These are phyloP conservation scores for Arrhamphus sclerolepis DNA, from an alignment of 2,797 vertebrate genomes.

Conservation along the genomic window DNA sequence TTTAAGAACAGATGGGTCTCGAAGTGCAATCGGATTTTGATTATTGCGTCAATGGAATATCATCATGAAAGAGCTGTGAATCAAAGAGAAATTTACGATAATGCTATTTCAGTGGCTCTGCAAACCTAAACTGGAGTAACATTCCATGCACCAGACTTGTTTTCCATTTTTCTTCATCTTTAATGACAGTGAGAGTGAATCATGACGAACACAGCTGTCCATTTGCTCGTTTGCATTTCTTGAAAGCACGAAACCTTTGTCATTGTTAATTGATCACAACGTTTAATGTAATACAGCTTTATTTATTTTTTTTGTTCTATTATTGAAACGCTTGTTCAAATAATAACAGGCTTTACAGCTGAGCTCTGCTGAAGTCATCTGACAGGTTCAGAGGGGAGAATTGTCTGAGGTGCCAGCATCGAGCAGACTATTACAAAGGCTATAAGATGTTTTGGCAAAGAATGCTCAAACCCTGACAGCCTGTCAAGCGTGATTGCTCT, in stretches of 20 bases:
- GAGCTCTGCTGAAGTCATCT: constrained; percentile 28
- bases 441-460: constrained; percentile 47
- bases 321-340: constrained; percentile 48
- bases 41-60: constrained; percentile 53
- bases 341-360: constrained; percentile 47
- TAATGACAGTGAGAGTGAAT: constrained; percentile 27
- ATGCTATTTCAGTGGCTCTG: constrained; percentile 51
- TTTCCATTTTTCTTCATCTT: constrained; percentile 9
- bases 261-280: constrained; percentile 51
- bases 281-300: constrained; percentile 49
- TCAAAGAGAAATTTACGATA: constrained; percentile 58
- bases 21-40: constrained; percentile 65
- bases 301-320: constrained; percentile 23
- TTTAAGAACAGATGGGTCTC: constrained; percentile 66
- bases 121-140: constrained; percentile 28
- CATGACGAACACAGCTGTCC: constrained; percentile 43
- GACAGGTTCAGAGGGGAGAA: constrained; percentile 54
- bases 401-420: constrained; percentile 20
- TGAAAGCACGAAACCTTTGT: constrained; percentile 30
- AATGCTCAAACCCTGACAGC: constrained; percentile 47
- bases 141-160: constrained; percentile 13
- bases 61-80: constrained; percentile 46
- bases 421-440: constrained; percentile 47
- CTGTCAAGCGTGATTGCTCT: constrained; percentile 48
- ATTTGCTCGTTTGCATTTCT: constrained; percentile 35